phyloP scores from a whole-genome alignment of 2,888 invertebrate genomes.

The Lithosia quadra region DNA sequence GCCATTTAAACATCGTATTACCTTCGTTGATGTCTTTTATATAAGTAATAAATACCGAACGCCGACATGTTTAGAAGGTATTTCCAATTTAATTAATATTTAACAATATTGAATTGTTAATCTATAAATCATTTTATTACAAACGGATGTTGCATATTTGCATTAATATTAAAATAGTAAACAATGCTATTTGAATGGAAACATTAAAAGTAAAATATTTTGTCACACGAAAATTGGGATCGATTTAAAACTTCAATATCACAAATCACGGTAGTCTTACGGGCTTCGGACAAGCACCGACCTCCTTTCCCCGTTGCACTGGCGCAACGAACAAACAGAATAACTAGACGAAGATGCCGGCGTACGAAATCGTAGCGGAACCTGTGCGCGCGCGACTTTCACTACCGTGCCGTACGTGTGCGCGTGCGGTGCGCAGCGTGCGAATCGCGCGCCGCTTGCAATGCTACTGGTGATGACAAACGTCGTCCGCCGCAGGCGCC shows the following conservation, averaged over 20 bases:
- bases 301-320: conserved; percentile 85
- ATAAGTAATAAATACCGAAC: conserved; percentile 6
- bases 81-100: conserved; percentile 3
- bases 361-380: conserved; percentile 79
- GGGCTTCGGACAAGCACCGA: conserved; percentile 75
- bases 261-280: conserved; percentile 75
- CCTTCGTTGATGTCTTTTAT: conserved; percentile 22
- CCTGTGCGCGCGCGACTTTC: conserved; percentile 83
- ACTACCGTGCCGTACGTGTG: conserved; percentile 67
- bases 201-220: conserved; percentile 47
- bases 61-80: neutral
- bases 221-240: conserved; percentile 71
- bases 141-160: neutral
- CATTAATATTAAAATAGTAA: neutral
- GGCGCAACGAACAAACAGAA: conserved; percentile 84
- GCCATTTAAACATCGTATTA: conserved; percentile 23
- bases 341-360: conserved; percentile 83
- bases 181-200: conserved; percentile 18
- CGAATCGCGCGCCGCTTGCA: conserved; percentile 76
- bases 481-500: conserved; percentile 45
- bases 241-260: conserved; percentile 59
- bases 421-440: conserved; percentile 74
- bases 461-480: conserved; percentile 70
- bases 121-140: neutral
- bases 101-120: neutral